These are phyloP conservation scores for Belonocnema kinseyi DNA, from an alignment of 1,140 invertebrate species.

Conservation along the genomic window DNA sequence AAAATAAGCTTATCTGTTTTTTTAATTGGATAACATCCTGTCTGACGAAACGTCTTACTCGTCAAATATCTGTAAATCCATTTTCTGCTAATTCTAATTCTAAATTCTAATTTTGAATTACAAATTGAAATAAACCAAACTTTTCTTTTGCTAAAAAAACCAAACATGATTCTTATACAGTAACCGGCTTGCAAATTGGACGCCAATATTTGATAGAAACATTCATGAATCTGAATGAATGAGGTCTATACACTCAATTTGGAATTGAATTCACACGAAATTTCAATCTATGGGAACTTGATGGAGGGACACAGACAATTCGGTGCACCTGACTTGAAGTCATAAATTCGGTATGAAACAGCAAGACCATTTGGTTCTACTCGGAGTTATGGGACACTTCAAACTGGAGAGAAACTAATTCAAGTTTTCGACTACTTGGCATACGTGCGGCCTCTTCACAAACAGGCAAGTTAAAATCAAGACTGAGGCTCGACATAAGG, in stretches of 20 bases:
- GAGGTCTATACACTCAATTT: constrained; percentile 4
- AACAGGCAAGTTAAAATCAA: constrained; percentile 44
- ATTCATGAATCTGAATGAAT: not conserved
- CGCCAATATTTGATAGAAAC: no score
- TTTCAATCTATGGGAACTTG: not conserved
- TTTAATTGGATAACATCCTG: no score
- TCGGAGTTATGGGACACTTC: constrained; percentile 45
- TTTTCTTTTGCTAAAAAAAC: no score
- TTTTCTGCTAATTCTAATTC: no score
- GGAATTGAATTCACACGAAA: constrained; percentile 8
- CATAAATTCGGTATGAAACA: constrained; percentile 18
- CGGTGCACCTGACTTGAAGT: constrained; percentile 3
- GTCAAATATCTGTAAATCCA: no score
- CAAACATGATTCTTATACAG: no score
- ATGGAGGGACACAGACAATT: not conserved
- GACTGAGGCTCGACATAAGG: no score
- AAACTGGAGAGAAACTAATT: constrained; percentile 60
- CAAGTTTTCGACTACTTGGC: constrained; percentile 56
- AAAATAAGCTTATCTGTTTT: no score
- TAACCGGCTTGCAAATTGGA: no score
- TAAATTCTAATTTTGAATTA: no score
- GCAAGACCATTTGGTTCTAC: not conserved
- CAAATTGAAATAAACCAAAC: no score
- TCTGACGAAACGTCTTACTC: no score
- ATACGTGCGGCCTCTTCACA: constrained; percentile 37